phyloP scores from a whole-genome alignment of 2,888 invertebrate species.

The Clitarchus hookeri region DNA sequence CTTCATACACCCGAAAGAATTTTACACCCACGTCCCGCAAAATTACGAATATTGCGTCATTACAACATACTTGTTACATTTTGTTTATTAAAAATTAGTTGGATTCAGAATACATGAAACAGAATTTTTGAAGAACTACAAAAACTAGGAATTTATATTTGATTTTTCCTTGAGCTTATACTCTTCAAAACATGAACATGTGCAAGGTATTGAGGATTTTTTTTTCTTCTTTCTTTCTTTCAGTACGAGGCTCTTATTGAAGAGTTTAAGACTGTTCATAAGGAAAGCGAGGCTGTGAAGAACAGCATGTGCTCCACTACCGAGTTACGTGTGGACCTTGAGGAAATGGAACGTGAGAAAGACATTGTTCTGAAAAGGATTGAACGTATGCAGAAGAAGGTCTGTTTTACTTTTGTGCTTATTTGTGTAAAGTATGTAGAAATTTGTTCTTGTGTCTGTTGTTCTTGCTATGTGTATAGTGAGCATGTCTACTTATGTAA shows the following conservation, averaged over 20 bases:
- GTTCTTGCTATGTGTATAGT: no score
- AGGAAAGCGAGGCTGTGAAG: constrained; percentile 66
- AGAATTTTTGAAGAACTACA: no score
- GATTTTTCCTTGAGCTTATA: no score
- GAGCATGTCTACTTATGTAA: not conserved
- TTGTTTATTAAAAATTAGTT: no score
- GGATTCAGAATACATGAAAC: no score
- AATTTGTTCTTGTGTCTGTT: not conserved
- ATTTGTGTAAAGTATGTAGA: not conserved
- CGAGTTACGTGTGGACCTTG: constrained; percentile 82
- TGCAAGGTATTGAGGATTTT: no score
- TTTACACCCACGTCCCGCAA: no score
- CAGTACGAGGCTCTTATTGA: constrained; percentile 75
- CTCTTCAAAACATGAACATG: no score
- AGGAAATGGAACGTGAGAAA: constrained; percentile 84
- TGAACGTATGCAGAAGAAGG: constrained; percentile 62
- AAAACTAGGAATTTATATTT: no score
- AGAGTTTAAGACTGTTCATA: constrained; percentile 80
- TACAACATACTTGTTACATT: no score
- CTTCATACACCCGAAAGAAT: no score
- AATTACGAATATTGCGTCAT: no score
- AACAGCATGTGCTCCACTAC: constrained; percentile 68
- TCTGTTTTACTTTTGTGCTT: constrained; percentile 43
- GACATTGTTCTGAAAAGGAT: constrained; percentile 71
- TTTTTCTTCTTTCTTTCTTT: constrained; percentile 35